Percentiles rank a stretch among this genome's conserved stretches.
These are phyloP conservation scores for Caenorhabditis panamensis DNA, from an alignment of 2,888 invertebrate genomes.

Conservation along the genomic window DNA sequence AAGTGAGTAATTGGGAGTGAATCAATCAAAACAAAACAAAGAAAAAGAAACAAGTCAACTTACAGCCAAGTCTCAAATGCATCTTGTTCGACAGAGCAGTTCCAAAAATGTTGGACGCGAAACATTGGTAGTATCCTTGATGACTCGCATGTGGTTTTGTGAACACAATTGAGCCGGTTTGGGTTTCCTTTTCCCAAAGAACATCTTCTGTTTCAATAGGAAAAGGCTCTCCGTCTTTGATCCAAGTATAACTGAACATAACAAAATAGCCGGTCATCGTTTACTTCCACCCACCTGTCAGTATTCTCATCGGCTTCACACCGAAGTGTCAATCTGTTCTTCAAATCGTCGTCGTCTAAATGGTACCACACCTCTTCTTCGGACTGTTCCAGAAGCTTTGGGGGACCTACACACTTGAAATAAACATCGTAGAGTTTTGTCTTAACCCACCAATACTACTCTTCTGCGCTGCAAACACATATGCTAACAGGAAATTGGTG, in stretches of 20 bases:
- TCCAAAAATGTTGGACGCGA: constrained; percentile 82
- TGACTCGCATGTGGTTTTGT: constrained; percentile 43
- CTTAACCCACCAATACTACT: constrained; percentile 41
- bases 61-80: constrained; percentile 90
- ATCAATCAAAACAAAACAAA: too few relatives aligned
- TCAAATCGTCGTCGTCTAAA: constrained; percentile 61
- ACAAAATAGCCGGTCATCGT: neutral
- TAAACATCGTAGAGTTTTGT: too few relatives aligned
- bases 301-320: constrained; percentile 76
- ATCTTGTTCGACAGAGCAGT: constrained; percentile 93
- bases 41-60: constrained; percentile 28
- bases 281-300: constrained; percentile 67
- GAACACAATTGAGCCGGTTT: constrained; percentile 80
- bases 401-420: too few relatives aligned
- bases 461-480: constrained; percentile 34
- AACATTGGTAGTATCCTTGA: constrained; percentile 82
- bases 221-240: constrained; percentile 72
- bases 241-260: constrained; percentile 75
- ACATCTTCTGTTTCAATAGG: constrained; percentile 68
- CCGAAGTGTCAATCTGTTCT: constrained; percentile 69
- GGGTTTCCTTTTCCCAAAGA: constrained; percentile 73
- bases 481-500: constrained; percentile 18
- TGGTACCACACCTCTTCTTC: constrained; percentile 78
- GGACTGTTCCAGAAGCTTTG: constrained; percentile 72
- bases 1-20: neutral